phyloP scores from a whole-genome alignment of 2,888 invertebrate genomes.

The Cantharis flavilabris region DNA sequence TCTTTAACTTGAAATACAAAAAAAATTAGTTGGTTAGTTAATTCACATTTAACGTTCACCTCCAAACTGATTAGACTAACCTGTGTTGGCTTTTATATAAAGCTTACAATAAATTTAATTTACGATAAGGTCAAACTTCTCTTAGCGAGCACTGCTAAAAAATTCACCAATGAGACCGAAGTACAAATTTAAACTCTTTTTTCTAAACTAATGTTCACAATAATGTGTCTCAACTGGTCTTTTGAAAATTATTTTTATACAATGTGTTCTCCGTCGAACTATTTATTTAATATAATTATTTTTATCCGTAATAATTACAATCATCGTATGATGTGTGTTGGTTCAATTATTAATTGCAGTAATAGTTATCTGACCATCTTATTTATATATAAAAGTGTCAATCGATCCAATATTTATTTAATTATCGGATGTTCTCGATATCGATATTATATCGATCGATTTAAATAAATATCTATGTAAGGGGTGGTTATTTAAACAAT shows the following conservation, averaged over 20 bases:
- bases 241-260: neutral
- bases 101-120: neutral
- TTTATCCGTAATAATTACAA: neutral
- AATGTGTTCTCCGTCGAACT: neutral
- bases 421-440: neutral
- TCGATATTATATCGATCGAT: neutral
- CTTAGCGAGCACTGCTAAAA: neutral
- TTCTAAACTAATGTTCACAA: neutral
- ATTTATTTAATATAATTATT: neutral
- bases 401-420: neutral
- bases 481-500: neutral
- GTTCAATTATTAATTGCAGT: neutral
- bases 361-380: neutral
- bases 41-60: neutral
- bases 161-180: neutral
- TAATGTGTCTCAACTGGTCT: neutral
- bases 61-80: slow-evolving; percentile 1
- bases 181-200: neutral
- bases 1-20: neutral
- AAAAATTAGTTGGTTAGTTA: neutral
- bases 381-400: neutral
- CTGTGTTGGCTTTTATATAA: neutral
- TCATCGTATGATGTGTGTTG: neutral
- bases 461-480: neutral
- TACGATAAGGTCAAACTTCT: slow-evolving; percentile 2